Evolutionary conservation across 2,888 invertebrate species (phyloP).

Genomic region (Philhelius pedissequus): DNA sequence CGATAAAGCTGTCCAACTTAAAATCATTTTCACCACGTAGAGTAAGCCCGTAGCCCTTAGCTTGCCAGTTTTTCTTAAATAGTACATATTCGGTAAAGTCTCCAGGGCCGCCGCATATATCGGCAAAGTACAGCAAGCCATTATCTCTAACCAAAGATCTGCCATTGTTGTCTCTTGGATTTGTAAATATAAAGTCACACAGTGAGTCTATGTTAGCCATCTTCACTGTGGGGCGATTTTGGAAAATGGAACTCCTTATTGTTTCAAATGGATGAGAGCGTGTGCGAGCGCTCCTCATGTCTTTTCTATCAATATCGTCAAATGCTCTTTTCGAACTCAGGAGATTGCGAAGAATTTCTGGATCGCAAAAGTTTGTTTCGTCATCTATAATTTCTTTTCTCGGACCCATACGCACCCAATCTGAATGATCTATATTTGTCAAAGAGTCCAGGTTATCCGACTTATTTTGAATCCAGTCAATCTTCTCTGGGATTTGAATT

Average conservation of each 20-base stretch:
- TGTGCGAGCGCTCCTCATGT: constrained; percentile 88
- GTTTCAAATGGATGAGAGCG: constrained; percentile 97
- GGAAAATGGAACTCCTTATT: constrained; percentile 92
- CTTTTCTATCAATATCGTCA: constrained; percentile 87
- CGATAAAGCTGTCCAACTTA: constrained; percentile 90
- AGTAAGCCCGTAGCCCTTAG: constrained; percentile 98
- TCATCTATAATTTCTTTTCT: constrained; percentile 86
- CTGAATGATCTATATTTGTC: constrained; percentile 79
- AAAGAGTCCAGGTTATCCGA: constrained; percentile 71
- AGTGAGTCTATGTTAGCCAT: constrained; percentile 98
- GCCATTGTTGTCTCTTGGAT: constrained; percentile 83
- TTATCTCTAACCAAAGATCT: constrained; percentile 79
- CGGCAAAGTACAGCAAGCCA: constrained; percentile 92
- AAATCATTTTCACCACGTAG: constrained; percentile 92
- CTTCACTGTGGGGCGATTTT: constrained; percentile 96
- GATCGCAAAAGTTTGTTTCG: constrained; percentile 89
- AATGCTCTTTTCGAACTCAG: constrained; percentile 90
- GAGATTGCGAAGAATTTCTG: constrained; percentile 84
- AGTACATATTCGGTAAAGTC: constrained; percentile 92
- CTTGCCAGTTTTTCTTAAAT: constrained; percentile 89
- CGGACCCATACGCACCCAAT: constrained; percentile 84
- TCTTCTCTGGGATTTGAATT: constrained; percentile 76
- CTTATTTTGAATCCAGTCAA: constrained; percentile 79
- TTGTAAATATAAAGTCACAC: constrained; percentile 93
- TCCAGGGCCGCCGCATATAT: constrained; percentile 93